Base-by-base conservation (phyloP, 1,140 invertebrate species). In the Formica selysi region DNA sequence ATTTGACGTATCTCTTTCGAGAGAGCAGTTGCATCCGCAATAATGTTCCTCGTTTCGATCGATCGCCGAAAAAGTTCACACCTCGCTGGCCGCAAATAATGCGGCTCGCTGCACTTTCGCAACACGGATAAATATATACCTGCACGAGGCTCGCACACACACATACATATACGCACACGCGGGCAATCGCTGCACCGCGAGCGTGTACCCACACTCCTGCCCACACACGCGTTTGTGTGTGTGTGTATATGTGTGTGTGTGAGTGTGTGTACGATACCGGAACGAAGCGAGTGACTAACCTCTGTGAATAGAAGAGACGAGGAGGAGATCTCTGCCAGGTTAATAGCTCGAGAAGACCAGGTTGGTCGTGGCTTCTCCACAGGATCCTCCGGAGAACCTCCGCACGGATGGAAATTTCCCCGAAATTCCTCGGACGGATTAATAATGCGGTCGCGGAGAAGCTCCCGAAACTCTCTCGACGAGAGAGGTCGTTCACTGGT, bases 251-350 rank as follows among this genome's bases (percentile, higher is more conserved):
- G 7, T 44, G 41, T 11, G 41, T 11, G 41, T 44, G 41, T 44
- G 41, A 11, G 41, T 11, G 67, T 81, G 88, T 86, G 87, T 90
- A 90, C 86, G 74, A 88, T 86, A 89, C 90, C 90, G 86, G 91
- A 91, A 87, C 86, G 86, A 54, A 80, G 74, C 76, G 88, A 87
- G 88, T 86, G 89, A 90, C 89, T 91, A 91, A 91, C 89, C 89
- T 91, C 86, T 90, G 89, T 61, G 89, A 90, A 90, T 91, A 83
- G 86, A 86, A 89, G 89, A 87, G 76, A 61, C 36, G 79, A 59
- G 38, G 61, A 67, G 62, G 48, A 51, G 48, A 61, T 83, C 68
- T 62, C 68, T 54, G 79, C 79, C 54, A 73, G 79, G 32, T 80
- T 62, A 83, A 26, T 59, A 26, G n/a, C 38, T 73, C 79, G 51